Evolutionary conservation across 2,797 vertebrate genomes (phyloP).

Genomic region (Synaphobranchus kaupii): DNA sequence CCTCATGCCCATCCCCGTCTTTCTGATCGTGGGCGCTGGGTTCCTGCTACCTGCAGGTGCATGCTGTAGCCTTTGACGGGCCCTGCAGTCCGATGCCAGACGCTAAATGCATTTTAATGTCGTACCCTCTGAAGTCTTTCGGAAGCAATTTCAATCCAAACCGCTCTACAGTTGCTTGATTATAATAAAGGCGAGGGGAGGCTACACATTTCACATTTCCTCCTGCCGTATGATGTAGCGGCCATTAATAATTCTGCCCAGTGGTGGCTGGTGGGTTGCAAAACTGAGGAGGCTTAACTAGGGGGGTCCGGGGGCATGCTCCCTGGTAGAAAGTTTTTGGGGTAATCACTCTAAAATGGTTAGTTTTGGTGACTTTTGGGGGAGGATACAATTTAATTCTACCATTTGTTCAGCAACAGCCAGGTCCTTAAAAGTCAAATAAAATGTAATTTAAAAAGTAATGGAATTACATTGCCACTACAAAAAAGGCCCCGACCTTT

Average conservation of each 20-base stretch:
- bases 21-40: background rate
- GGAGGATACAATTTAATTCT: too few relatives aligned
- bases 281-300: too few relatives aligned
- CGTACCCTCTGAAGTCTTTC: constrained; percentile 47
- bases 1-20: background rate
- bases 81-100: background rate
- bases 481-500: too few relatives aligned
- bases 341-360: too few relatives aligned
- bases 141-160: constrained; percentile 56
- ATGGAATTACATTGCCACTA: too few relatives aligned
- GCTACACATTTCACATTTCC: constrained; percentile 1
- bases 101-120: constrained; percentile 10
- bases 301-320: too few relatives aligned
- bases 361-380: too few relatives aligned
- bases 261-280: too few relatives aligned
- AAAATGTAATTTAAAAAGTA: too few relatives aligned
- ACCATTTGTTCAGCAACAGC: too few relatives aligned
- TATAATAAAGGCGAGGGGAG: constrained; percentile 14
- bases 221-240: constrained; percentile 22
- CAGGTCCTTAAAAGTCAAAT: too few relatives aligned
- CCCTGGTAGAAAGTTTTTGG: too few relatives aligned
- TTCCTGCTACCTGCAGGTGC: background rate
- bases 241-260: constrained; percentile 9
- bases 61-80: background rate
- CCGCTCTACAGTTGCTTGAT: constrained; percentile 39